These are phyloP conservation scores for Odontocerum albicorne DNA, from an alignment of 2,888 invertebrate genomes.

Conservation along the genomic window DNA sequence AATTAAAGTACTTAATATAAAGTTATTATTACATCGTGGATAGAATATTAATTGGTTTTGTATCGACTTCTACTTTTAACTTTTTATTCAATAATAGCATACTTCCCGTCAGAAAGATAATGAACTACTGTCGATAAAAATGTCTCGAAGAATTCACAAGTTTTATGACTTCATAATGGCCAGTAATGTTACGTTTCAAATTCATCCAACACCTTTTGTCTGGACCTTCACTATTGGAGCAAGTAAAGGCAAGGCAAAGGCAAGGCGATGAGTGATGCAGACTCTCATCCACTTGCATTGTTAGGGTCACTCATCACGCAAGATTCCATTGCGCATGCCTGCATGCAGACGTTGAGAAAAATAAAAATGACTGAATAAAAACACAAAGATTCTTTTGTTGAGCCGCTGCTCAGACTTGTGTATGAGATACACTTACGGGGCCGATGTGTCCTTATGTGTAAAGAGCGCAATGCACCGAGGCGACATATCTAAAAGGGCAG, in stretches of 20 bases:
- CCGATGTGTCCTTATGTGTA: no score
- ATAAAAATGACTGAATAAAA: constrained; percentile 14
- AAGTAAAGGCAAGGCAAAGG: no score
- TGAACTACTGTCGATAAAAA: no score
- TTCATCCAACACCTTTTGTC: neutral
- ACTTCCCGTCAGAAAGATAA: no score
- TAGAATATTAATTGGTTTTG: no score
- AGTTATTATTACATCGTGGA: no score
- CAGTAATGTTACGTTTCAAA: neutral
- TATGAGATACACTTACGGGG: constrained; percentile 5
- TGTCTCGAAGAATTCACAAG: no score
- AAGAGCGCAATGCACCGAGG: no score
- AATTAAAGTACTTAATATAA: no score
- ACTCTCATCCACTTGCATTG: constrained; percentile 28
- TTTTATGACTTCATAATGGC: neutral
- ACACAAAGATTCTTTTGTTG: constrained; percentile 32
- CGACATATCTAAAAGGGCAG: no score
- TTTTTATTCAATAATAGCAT: no score
- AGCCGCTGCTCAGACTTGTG: constrained; percentile 19
- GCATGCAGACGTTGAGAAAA: constrained; percentile 30
- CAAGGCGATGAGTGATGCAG: constrained; percentile 27
- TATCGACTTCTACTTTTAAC: no score
- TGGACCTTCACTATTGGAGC: neutral
- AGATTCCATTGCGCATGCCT: constrained; percentile 35
- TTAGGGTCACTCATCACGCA: constrained; percentile 31